Evolutionary conservation across 64 coral and sea anemone species (phyloP), one percentile per base, ranked within the genome.

Genomic region (Anthopleura sola): DNA sequence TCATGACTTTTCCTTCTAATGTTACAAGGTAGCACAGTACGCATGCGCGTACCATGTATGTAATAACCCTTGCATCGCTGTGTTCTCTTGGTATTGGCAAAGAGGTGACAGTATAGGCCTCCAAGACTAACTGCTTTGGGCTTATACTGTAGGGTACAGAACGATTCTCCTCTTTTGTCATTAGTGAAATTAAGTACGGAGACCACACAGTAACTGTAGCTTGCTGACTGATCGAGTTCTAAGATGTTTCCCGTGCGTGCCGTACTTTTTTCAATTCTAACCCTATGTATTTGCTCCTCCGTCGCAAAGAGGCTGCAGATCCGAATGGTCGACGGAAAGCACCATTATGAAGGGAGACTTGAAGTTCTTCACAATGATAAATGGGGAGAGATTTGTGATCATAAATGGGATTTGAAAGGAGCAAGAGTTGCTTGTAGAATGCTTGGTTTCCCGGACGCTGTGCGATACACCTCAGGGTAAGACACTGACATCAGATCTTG

Each of bases 381-480:
- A 21, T 97, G 94, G 94, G 90, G 49, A 68, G 94, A 87, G 20
- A 71, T 97, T 49, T 97, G 94, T 87, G 94, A 97, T 87, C 94
- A 93, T 55, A 86, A 77, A 40, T 97, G 94, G 94, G 38, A 97
- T 74, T 75, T 60, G 20, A 90, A 92, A 24, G 90, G 75, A 34
- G 94, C 87, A 0, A 13, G 75, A n/a, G 94, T 97, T 32, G 87
- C 88, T 3, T 97, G 94, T 21, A 78, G 78, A 18, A 92, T 90
- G 90, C 86, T 97, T 75, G 87, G 90, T 15, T 97, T 56, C 69
- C 90, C 94, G 40, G 87, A 77, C 34, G 84, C 84, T 32, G 47
- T 60, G 38, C 86, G 94, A 13, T 97, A 77, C 36, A 97, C 94
- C 0, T 91, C 75, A 68, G 94, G 94, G 94, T 97, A 50, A 40